Evolutionary conservation across 2,888 invertebrate species (phyloP), one percentile per base, ranked within the genome.

Genomic region (Orthosia cruda): DNA sequence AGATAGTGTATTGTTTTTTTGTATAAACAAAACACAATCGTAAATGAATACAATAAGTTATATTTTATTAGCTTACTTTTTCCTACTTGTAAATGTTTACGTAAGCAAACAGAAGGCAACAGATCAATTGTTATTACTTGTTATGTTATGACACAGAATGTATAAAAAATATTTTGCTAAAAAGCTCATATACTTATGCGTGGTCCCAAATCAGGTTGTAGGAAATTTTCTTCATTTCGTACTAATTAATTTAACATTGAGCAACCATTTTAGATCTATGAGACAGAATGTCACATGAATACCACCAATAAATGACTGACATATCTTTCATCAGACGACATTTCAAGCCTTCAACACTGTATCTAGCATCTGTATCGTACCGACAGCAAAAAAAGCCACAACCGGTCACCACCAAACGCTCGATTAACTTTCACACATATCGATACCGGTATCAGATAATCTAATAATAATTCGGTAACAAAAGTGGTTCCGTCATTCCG

Each of bases 361-460:
- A 45, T 32, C 74, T 40, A 15, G 50, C 32, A 49, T 52, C 32
- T 13, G 16, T 77, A 68, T 61, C 50, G 64, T 72, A 88, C 77
- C 18, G 40, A 26, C 54, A 74, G 45, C 12, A 77, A 83, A 74
- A 67, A 71, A 75, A 16, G 20, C 18, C 7, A 18, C 15, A 69
- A 71, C 72, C 65, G 65, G 59, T 62, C 65, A 67, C n/a, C 15
- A 58, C 20, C 13, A 62, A 65, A 68, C 65, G 68, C 77, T 61
- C 59, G 67, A 77, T 82, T 85, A 32, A 79, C 81, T 86, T 88
- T 84, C 88, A 77, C 76, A 77, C 77, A 71, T 66, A 77, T 71
- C 63, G n/a, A 70, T 80, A 86, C 87, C 73, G 76, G 77, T 77
- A 66, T 61, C 57, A 82, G 85, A 87, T 87, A 86, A 83, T 79